Conservation (phyloP, 2,888 invertebrate genomes). For the Nephrotoma guestfalica region DNA sequence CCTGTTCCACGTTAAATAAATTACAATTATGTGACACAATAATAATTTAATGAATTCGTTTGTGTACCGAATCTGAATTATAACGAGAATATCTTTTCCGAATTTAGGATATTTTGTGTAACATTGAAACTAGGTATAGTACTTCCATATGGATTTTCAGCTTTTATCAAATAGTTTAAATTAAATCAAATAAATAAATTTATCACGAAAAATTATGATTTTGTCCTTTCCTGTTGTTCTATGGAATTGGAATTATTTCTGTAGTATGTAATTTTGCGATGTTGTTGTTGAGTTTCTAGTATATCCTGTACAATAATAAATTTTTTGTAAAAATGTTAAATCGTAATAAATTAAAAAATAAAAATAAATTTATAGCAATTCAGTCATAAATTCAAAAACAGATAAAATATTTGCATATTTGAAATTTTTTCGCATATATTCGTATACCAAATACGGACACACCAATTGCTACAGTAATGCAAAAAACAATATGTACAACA, state of each 20-base stretch:
- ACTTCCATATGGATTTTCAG: no score
- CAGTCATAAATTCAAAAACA: neutral
- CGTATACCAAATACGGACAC: neutral
- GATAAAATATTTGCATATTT: neutral
- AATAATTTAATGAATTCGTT: neutral
- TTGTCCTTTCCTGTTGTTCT: neutral
- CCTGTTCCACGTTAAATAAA: neutral
- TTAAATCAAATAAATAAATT: neutral
- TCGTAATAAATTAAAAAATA: neutral
- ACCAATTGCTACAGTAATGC: no score
- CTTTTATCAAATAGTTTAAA: neutral
- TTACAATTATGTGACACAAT: neutral
- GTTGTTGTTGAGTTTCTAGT: neutral
- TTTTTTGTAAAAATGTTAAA: neutral
- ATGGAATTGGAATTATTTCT: neutral
- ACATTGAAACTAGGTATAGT: neutral
- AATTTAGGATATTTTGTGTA: neutral
- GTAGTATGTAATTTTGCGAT: neutral
- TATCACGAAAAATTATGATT: neutral
- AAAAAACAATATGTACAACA: no score
- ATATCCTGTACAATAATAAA: neutral
- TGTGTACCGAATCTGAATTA: neutral
- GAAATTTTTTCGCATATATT: neutral
- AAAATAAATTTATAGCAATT: neutral
- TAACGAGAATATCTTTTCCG: neutral